Evolutionary conservation across 1,140 invertebrate genomes (phyloP).

Genomic region (Scaptodrosophila lebanonensis): DNA sequence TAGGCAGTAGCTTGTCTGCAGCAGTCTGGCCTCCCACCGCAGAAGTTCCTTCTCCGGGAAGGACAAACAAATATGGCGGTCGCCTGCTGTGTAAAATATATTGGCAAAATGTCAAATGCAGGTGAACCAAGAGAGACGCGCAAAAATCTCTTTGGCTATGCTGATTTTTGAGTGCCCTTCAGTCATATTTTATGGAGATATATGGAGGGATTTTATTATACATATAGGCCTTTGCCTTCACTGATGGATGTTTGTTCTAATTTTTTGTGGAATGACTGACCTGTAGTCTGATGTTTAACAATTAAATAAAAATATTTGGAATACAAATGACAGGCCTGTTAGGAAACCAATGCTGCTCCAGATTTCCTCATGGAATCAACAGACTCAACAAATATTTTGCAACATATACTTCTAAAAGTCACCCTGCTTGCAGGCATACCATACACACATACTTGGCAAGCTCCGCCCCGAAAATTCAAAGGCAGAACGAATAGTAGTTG

Average conservation of each 20-base stretch:
- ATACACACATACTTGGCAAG: conserved; percentile 37
- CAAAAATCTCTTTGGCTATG: neutral
- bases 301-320: no score
- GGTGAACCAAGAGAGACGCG: conserved; percentile 32
- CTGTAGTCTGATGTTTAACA: no score
- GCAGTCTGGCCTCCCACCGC: neutral
- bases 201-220: no score
- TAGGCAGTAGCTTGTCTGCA: conserved; percentile 15
- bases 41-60: neutral
- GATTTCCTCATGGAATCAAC: conserved; percentile 47
- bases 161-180: neutral
- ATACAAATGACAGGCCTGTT: no score
- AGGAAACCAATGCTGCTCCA: conserved; percentile 14
- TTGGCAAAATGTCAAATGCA: conserved; percentile 68
- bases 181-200: no score
- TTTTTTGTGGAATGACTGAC: no score
- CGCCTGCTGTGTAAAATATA: conserved; percentile 59
- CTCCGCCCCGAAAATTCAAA: conserved; percentile 51
- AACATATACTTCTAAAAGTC: conserved; percentile 23
- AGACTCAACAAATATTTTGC: neutral
- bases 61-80: conserved; percentile 56
- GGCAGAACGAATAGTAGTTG: conserved; percentile 43
- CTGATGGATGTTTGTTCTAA: no score
- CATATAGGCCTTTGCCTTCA: no score
- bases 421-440: conserved; percentile 39